Conservation (phyloP, 2,888 invertebrate genomes). For the Pinctada fucata region DNA sequence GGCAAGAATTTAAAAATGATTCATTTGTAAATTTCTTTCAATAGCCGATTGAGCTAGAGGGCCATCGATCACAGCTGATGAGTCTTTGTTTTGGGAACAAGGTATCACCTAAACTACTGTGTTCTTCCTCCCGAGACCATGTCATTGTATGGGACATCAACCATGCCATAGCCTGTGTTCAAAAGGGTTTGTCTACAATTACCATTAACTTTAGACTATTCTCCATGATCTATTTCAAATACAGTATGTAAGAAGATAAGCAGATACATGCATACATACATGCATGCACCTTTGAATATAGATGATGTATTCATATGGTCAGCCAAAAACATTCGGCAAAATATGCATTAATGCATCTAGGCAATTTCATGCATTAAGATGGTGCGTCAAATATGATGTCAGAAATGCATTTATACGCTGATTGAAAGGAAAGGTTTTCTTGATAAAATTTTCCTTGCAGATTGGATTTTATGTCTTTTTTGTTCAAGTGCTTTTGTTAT, state of each 20-base stretch:
- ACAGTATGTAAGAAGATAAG: not conserved
- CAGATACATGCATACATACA: no score
- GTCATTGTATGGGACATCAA: conserved; percentile 74
- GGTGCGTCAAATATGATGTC: no score
- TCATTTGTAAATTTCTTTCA: conserved; percentile 1
- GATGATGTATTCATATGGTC: no score
- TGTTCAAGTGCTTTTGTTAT: no score
- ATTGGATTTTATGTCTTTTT: no score
- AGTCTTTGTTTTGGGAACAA: conserved; percentile 62
- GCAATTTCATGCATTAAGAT: no score
- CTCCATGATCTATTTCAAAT: not conserved
- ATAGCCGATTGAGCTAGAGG: conserved; percentile 67
- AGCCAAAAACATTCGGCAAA: no score
- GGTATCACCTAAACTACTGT: conserved; percentile 57
- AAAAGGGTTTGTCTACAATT: conserved; percentile 48
- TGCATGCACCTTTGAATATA: no score
- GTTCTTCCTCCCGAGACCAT: conserved; percentile 71
- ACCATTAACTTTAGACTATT: not conserved
- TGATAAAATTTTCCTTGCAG: no score
- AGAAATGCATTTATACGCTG: no score
- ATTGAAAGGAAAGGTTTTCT: no score
- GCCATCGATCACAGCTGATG: conserved; percentile 65
- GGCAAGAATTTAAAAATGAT: not conserved
- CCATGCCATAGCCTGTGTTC: conserved; percentile 50
- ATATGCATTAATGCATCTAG: no score